phyloP scores from a whole-genome alignment of 53 echinoderm and acorn worm species.

The Hippasteria phrygiana region DNA sequence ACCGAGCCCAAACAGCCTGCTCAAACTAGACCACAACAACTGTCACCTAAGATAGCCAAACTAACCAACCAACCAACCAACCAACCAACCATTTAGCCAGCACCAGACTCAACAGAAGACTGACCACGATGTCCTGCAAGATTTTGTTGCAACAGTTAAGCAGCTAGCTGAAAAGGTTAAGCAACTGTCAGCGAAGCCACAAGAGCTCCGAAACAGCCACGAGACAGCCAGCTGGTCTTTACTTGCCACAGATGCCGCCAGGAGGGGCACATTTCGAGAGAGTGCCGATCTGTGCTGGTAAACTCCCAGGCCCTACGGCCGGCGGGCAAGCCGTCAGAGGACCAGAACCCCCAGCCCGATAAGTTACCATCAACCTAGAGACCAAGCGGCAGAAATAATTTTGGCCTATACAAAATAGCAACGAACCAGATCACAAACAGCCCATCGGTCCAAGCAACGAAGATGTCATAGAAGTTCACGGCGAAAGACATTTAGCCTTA shows the following conservation, averaged over 20 bases:
- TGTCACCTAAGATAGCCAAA: not conserved
- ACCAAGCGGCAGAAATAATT: not conserved
- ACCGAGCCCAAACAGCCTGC: not conserved
- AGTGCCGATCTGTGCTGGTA: constrained; percentile 14
- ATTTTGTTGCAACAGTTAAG: not conserved
- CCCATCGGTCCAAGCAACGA: constrained; percentile 28
- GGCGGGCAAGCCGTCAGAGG: constrained; percentile 35
- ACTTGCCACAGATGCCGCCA: constrained; percentile 2
- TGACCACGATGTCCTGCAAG: constrained; percentile 23
- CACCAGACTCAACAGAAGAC: not conserved
- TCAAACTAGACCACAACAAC: not conserved
- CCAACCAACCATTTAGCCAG: not conserved
- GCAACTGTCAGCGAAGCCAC: not conserved
- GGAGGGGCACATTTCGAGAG: constrained; percentile 26
- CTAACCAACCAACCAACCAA: not conserved
- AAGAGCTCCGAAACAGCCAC: not conserved
- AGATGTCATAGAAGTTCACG: constrained; percentile 4
- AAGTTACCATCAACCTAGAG: not conserved
- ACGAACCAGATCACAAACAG: too few species aligned
- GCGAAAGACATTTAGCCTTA: not conserved
- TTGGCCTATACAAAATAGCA: too few species aligned
- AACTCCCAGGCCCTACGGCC: constrained; percentile 36
- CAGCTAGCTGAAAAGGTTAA: constrained; percentile 21
- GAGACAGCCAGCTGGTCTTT: not conserved
- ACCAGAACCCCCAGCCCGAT: constrained; percentile 13